phyloP scores from a whole-genome alignment of 2,888 invertebrate species.

The Salpingus planirostris region DNA sequence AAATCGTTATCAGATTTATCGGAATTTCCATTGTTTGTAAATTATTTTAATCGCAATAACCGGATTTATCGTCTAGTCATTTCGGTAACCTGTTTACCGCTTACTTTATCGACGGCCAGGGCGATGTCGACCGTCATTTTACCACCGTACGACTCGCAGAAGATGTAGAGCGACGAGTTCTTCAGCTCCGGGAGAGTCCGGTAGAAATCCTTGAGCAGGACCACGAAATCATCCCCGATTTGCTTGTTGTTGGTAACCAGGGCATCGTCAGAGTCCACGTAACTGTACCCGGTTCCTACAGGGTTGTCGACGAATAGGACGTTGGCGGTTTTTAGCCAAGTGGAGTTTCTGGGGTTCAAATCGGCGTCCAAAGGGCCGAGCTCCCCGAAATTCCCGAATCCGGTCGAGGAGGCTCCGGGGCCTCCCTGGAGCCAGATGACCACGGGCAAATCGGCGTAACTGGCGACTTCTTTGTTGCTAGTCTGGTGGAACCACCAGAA shows the following conservation, averaged over 20 bases:
- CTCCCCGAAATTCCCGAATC: constrained; percentile 72
- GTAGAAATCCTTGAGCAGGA: constrained; percentile 61
- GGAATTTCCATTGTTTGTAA: too few species aligned
- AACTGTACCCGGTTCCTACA: constrained; percentile 80
- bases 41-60: too few species aligned
- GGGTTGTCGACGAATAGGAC: constrained; percentile 83
- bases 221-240: constrained; percentile 66
- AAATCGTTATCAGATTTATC: too few species aligned
- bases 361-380: constrained; percentile 64
- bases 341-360: constrained; percentile 41
- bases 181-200: constrained; percentile 53
- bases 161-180: constrained; percentile 69
- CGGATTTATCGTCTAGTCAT: too few species aligned
- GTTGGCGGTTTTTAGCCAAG: constrained; percentile 51
- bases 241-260: constrained; percentile 50
- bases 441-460: constrained; percentile 56
- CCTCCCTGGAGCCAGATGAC: constrained; percentile 74
- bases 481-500: constrained; percentile 72
- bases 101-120: constrained; percentile 17
- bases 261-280: constrained; percentile 48
- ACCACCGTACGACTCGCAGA: constrained; percentile 84
- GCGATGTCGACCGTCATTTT: constrained; percentile 85
- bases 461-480: constrained; percentile 50
- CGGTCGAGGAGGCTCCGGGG: constrained; percentile 38
- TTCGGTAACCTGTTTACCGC: too few species aligned